These are phyloP conservation scores for Malthinus flaveolus DNA, from an alignment of 2,888 invertebrate genomes.

Conservation along the genomic window DNA sequence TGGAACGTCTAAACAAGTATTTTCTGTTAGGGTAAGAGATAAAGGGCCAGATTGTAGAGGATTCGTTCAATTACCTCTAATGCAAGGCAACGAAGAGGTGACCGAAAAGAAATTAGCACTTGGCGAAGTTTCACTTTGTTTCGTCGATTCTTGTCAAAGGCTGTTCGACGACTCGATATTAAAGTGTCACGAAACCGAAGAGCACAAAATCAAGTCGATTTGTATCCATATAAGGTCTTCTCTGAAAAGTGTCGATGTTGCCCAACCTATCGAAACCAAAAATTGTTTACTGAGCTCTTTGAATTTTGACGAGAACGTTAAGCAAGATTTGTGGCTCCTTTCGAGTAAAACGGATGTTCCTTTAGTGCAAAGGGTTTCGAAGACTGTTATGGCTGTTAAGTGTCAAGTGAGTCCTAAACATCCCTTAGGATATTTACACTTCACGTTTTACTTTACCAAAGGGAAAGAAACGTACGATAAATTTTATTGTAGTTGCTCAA, in stretches of 20 bases:
- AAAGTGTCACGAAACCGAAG: slow-evolving; percentile 57
- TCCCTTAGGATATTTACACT: slow-evolving; percentile 72
- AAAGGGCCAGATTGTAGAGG: slow-evolving; percentile 71
- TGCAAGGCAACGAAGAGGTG: slow-evolving; percentile 42
- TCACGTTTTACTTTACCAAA: slow-evolving; percentile 62
- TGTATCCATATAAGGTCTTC: slow-evolving; percentile 70
- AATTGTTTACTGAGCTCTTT: slow-evolving; percentile 63
- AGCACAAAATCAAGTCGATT: slow-evolving; percentile 24
- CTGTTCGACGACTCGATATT: slow-evolving; percentile 60
- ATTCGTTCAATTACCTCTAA: slow-evolving; percentile 66
- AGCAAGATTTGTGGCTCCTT: slow-evolving; percentile 63
- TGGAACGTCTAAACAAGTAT: slow-evolving; percentile 63
- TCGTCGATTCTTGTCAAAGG: slow-evolving; percentile 61
- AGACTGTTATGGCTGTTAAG: slow-evolving; percentile 71
- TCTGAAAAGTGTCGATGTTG: slow-evolving; percentile 63
- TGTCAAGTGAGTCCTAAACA: slow-evolving; percentile 68
- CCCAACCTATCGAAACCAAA: slow-evolving; percentile 63
- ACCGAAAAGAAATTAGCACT: slow-evolving; percentile 34
- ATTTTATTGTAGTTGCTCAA: slow-evolving; percentile 59
- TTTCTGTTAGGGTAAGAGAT: slow-evolving; percentile 70
- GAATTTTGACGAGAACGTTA: slow-evolving; percentile 62
- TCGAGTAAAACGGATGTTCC: slow-evolving; percentile 65
- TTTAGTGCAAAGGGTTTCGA: slow-evolving; percentile 70
- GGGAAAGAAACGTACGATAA: slow-evolving; percentile 57
- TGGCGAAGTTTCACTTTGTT: slow-evolving; percentile 56